A percentile compares a stretch with the other conserved stretches of the same genome.
phyloP scores from a whole-genome alignment of 2,888 invertebrate genomes.

The Petrophora chlorosata region DNA sequence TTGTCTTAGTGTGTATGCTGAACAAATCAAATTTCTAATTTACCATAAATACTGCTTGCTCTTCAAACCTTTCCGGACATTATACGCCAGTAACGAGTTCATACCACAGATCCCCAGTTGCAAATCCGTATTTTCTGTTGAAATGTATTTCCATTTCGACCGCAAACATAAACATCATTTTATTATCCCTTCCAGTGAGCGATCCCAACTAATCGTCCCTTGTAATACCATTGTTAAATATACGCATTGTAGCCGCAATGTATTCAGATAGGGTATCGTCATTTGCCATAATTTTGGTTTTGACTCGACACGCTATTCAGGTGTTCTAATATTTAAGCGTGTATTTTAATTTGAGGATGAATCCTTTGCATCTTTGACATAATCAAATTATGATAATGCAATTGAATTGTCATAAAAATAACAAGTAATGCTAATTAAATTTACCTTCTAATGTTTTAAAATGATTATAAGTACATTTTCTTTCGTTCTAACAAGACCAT shows the following conservation, averaged over 20 bases:
- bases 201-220: conserved; percentile 45
- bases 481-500: too few relatives aligned
- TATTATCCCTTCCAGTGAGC: conserved; percentile 45
- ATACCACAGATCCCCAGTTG: conserved; percentile 4
- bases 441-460: too few relatives aligned
- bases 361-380: too few relatives aligned
- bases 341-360: too few relatives aligned
- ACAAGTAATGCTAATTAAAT: too few relatives aligned
- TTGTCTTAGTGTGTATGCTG: too few relatives aligned
- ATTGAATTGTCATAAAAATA: too few relatives aligned
- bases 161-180: conserved; percentile 26
- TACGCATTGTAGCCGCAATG: conserved; percentile 57
- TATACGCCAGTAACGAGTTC: not conserved
- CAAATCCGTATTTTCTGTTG: conserved; percentile 21
- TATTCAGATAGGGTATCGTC: conserved; percentile 43
- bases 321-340: too few relatives aligned
- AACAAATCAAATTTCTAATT: too few relatives aligned
- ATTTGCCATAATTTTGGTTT: conserved; percentile 36
- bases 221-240: conserved; percentile 52
- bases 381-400: too few relatives aligned
- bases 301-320: conserved; percentile 26
- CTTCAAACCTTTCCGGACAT: conserved; percentile 5
- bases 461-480: too few relatives aligned
- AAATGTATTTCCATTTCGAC: conserved; percentile 24
- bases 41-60: not conserved